Percentiles rank a stretch among this genome's conserved stretches.
Evolutionary conservation across 2,797 vertebrate genomes (phyloP).

Genomic region (Columba guinea): DNA sequence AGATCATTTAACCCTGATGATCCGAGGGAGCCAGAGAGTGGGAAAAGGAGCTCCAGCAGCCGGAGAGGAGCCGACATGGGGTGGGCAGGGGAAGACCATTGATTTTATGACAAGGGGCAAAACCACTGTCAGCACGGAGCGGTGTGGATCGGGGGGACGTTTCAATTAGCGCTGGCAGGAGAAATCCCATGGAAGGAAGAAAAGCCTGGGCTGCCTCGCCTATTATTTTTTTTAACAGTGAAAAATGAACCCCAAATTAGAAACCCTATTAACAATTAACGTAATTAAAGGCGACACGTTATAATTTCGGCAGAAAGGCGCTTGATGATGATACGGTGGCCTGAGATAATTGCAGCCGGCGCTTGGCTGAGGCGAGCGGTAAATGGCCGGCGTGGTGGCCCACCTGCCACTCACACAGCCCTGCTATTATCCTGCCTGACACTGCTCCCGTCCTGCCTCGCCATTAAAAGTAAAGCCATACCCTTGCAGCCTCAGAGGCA

Average conservation of each 20-base stretch:
- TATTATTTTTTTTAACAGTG: neutral
- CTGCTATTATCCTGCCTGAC: neutral
- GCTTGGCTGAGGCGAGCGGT: neutral
- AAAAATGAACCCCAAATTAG: slow-evolving; percentile 48
- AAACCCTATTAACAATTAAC: slow-evolving; percentile 17
- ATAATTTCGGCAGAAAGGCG: slow-evolving; percentile 28
- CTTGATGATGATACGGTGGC: neutral
- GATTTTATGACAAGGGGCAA: slow-evolving; percentile 95
- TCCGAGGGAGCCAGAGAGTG: slow-evolving; percentile 70
- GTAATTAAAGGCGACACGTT: neutral
- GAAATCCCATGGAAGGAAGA: slow-evolving; percentile 20
- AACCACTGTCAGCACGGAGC: slow-evolving; percentile 82
- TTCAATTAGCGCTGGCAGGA: slow-evolving; percentile 85
- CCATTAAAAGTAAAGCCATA: neutral
- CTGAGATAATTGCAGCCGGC: neutral
- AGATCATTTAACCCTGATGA: slow-evolving; percentile 89
- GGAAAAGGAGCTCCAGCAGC: slow-evolving; percentile 80
- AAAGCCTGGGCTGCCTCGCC: neutral
- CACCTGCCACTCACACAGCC: neutral
- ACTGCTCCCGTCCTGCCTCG: neutral
- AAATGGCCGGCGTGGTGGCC: neutral
- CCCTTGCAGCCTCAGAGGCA: neutral
- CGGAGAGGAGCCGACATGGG: slow-evolving; percentile 69
- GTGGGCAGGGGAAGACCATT: slow-evolving; percentile 73
- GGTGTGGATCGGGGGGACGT: slow-evolving; percentile 78